These are phyloP conservation scores for Puffinus mauretanicus DNA, from an alignment of 2,113 vertebrate species.

Conservation along the genomic window DNA sequence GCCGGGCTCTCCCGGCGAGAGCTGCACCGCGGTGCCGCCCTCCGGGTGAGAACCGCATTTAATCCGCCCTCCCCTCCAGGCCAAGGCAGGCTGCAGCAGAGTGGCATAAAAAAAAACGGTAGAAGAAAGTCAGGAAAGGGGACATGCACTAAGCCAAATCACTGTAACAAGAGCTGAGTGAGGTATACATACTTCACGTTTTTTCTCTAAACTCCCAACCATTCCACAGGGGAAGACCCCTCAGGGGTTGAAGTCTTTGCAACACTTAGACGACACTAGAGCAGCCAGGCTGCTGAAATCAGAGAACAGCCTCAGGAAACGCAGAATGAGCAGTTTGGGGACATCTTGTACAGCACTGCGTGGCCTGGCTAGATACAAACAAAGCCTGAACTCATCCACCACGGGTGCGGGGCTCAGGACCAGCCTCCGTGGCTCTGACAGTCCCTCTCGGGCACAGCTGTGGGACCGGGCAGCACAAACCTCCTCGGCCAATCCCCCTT, in stretches of 20 bases:
- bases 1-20: background rate
- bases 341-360: background rate
- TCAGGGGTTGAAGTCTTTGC: background rate
- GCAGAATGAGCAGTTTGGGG: background rate
- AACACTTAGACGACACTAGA: background rate
- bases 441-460: background rate
- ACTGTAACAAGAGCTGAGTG: background rate
- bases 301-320: background rate
- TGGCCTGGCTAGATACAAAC: background rate
- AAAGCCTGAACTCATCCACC: background rate
- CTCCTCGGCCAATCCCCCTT: background rate
- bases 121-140: background rate
- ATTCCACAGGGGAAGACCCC: background rate
- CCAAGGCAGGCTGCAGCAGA: background rate
- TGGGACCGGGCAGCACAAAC: background rate
- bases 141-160: background rate
- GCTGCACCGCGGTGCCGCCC: background rate
- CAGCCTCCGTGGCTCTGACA: background rate
- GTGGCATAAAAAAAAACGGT: rapidly evolving
- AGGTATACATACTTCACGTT: rapidly evolving
- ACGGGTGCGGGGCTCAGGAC: background rate
- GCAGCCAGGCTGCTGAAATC: background rate
- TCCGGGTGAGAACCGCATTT: background rate
- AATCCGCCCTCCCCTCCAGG: background rate
- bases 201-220: background rate